These are phyloP conservation scores for Glareola pratincola DNA, from an alignment of 2,113 vertebrate genomes.

Conservation along the genomic window DNA sequence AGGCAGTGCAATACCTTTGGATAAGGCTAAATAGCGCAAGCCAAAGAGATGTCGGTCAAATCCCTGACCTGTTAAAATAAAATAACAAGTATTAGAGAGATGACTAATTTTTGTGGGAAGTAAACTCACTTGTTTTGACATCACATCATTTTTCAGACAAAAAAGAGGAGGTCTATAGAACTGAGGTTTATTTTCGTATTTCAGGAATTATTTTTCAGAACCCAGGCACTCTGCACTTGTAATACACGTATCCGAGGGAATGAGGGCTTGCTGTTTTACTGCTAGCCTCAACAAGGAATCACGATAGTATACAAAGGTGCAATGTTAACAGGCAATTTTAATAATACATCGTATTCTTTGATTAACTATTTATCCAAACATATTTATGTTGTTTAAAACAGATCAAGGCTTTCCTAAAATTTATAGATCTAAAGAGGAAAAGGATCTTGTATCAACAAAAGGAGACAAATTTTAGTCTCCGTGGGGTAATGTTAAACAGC, in stretches of 20 bases:
- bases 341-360: neutral
- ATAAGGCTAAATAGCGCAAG: conserved; percentile 78
- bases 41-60: conserved; percentile 95
- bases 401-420: neutral
- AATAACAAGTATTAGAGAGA: neutral
- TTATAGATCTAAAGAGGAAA: neutral
- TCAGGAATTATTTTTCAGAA: neutral
- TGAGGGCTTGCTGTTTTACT: neutral
- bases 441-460: neutral
- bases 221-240: neutral
- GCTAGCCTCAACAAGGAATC: neutral
- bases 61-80: conserved; percentile 84
- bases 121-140: neutral
- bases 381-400: neutral
- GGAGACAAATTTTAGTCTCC: neutral
- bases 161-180: neutral
- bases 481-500: neutral
- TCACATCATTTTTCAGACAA: neutral
- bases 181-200: neutral
- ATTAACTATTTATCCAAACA: neutral
- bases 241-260: neutral
- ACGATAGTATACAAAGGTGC: neutral
- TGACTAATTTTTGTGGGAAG: neutral
- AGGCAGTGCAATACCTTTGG: conserved; percentile 74
- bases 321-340: neutral